Evolutionary conservation across 1,140 invertebrate species (phyloP).

Genomic region (Nebria ingens): DNA sequence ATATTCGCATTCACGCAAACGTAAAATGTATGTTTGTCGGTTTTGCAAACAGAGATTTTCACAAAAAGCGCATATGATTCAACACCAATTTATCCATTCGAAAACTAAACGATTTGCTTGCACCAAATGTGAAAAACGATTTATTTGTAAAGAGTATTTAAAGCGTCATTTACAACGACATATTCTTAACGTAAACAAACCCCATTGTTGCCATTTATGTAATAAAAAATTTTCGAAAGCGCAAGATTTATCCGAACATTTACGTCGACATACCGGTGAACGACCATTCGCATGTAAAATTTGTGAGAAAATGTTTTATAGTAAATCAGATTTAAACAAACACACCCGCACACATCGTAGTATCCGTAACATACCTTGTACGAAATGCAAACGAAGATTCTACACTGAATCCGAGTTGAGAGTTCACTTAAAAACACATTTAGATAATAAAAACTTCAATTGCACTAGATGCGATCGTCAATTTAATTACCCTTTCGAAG

Average conservation of each 20-base stretch:
- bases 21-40: background rate
- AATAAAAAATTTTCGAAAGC: slow-evolving; percentile 39
- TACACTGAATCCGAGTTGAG: background rate
- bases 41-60: background rate
- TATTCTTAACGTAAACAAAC: slow-evolving; percentile 40
- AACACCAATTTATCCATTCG: background rate
- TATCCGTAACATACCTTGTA: background rate
- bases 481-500: background rate
- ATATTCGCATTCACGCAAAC: background rate
- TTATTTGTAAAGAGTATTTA: background rate
- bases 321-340: slow-evolving; percentile 11
- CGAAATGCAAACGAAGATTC: slow-evolving; percentile 10
- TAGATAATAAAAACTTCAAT: background rate
- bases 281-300: slow-evolving; percentile 23
- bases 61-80: background rate
- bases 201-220: slow-evolving; percentile 43
- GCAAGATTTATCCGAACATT: slow-evolving; percentile 13
- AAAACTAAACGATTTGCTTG: background rate
- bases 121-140: background rate
- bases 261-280: slow-evolving; percentile 42
- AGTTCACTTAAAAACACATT: slow-evolving; percentile 11
- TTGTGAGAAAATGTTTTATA: slow-evolving; percentile 24
- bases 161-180: slow-evolving; percentile 35
- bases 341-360: slow-evolving; percentile 11
- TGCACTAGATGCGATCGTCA: background rate